Evolutionary conservation across 2,113 vertebrate species (phyloP).

Genomic region (Triplophysa dalaica): DNA sequence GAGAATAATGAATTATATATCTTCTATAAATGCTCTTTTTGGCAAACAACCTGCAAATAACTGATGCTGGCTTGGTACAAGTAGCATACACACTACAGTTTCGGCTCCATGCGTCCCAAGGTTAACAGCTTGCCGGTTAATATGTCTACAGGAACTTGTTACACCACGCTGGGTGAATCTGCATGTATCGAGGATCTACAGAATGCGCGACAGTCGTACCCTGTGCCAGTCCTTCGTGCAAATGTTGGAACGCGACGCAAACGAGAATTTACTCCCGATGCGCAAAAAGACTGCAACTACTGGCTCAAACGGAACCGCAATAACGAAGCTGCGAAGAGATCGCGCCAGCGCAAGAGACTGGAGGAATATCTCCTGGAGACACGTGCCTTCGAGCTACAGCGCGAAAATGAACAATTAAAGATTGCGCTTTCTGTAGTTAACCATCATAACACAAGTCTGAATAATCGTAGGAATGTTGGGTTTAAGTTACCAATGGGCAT

Average conservation of each 20-base stretch:
- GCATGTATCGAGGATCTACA: neutral
- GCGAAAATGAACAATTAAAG: constrained; percentile 64
- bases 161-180: neutral
- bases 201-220: neutral
- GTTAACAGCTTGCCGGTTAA: neutral
- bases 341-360: constrained; percentile 62
- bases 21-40: neutral
- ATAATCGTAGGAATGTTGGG: neutral
- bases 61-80: neutral
- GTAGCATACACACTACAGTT: too few relatives aligned
- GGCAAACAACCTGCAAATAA: neutral
- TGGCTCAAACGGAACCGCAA: constrained; percentile 66
- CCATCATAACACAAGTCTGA: neutral
- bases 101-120: too few relatives aligned
- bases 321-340: constrained; percentile 67
- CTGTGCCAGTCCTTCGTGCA: neutral
- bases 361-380: constrained; percentile 61
- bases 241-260: constrained; percentile 47
- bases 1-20: neutral
- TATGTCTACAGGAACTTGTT: constrained; percentile 35
- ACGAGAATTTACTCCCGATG: constrained; percentile 60
- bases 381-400: constrained; percentile 58
- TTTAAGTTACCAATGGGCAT: neutral
- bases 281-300: constrained; percentile 61
- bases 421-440: constrained; percentile 57